phyloP scores from a whole-genome alignment of 2,888 invertebrate genomes.

The Protula sp. region DNA sequence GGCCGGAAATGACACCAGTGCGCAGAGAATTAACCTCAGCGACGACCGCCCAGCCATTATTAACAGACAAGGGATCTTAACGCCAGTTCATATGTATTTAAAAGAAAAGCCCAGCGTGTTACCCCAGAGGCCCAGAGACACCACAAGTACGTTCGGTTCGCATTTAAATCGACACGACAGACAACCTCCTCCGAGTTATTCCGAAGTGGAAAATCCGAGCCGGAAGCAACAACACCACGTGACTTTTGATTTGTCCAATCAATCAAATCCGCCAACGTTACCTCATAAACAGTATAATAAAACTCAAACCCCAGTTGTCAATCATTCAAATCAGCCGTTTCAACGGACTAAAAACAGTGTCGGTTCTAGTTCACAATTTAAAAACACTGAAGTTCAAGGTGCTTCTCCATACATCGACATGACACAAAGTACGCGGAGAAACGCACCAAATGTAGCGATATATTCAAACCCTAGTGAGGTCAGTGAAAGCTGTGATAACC shows the following conservation, averaged over 20 bases:
- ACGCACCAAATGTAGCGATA: no score
- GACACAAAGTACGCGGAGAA: background rate
- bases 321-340: no score
- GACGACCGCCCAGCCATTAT: background rate
- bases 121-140: no score
- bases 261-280: background rate
- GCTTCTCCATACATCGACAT: background rate
- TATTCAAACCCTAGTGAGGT: background rate
- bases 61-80: background rate
- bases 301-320: background rate
- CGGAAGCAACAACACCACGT: background rate
- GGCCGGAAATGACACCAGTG: background rate
- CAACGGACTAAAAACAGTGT: no score
- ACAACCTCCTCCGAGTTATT: background rate
- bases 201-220: background rate
- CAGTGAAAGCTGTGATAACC: background rate
- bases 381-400: no score
- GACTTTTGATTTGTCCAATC: background rate
- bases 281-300: background rate
- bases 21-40: background rate
- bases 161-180: background rate
- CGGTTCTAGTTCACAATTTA: no score
- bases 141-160: background rate
- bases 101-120: background rate
- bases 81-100: background rate